Percentiles rank a stretch among this genome's conserved stretches.
Evolutionary conservation across 2,797 vertebrate genomes (phyloP).

Genomic region (Aulostomus chinensis): DNA sequence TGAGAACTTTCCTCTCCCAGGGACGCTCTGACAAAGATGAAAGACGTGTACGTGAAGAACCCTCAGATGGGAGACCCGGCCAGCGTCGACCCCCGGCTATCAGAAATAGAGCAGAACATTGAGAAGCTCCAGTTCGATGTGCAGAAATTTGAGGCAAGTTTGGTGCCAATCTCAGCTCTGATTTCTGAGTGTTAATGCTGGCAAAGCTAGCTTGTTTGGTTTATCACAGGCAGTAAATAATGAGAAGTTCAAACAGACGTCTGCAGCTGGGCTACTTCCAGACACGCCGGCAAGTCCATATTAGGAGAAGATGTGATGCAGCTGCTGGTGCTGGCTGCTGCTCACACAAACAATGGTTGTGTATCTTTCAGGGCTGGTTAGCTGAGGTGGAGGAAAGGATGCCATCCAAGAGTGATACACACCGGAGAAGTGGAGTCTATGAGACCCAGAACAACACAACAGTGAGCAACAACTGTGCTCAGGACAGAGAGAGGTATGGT

Average conservation of each 20-base stretch:
- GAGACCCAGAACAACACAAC: constrained; percentile 85
- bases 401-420: constrained; percentile 81
- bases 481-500: constrained; percentile 98
- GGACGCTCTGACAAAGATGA: constrained; percentile 98
- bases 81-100: constrained; percentile 90
- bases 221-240: constrained; percentile 53
- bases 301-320: constrained; percentile 63
- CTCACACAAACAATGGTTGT: background rate
- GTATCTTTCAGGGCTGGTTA: constrained; percentile 88
- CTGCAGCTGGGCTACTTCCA: constrained; percentile 37
- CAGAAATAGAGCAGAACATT: constrained; percentile 88
- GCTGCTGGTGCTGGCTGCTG: constrained; percentile 28
- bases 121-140: constrained; percentile 89
- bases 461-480: constrained; percentile 89
- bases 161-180: constrained; percentile 2
- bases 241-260: constrained; percentile 27
- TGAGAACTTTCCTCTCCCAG: constrained; percentile 60
- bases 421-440: constrained; percentile 85
- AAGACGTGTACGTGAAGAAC: constrained; percentile 96
- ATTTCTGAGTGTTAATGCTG: constrained; percentile 37
- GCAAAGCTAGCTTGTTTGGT: constrained; percentile 46
- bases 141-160: constrained; percentile 93
- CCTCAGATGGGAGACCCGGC: constrained; percentile 96
- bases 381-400: constrained; percentile 93
- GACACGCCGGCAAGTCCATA: constrained; percentile 48